Conservation (phyloP, 2,113 vertebrate genomes). For the Apaloderma vittatum region DNA sequence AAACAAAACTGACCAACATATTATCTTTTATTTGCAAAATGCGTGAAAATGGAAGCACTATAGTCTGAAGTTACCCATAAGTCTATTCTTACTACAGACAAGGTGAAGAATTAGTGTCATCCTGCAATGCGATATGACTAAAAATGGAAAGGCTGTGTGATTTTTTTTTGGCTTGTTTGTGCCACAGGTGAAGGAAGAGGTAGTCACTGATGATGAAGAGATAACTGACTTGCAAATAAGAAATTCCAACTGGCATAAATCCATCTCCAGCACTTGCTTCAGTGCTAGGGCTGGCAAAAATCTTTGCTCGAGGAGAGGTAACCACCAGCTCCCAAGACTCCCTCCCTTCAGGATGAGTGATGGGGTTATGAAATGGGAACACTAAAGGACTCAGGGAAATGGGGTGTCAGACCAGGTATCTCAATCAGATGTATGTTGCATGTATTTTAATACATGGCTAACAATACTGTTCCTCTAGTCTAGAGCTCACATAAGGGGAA, state of each 20-base stretch:
- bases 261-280: not conserved
- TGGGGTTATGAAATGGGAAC: not conserved
- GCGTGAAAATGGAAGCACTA: not conserved
- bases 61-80: not conserved
- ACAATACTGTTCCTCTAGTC: not conserved
- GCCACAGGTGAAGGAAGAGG: not conserved
- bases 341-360: not conserved
- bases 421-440: not conserved
- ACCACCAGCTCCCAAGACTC: not conserved
- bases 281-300: not conserved
- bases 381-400: not conserved
- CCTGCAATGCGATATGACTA: not conserved
- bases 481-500: not conserved
- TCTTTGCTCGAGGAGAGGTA: not conserved
- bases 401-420: not conserved
- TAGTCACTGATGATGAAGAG: not conserved
- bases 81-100: not conserved
- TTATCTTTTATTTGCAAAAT: not conserved
- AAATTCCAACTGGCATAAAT: not conserved
- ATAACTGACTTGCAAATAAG: not conserved
- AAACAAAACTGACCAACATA: not conserved
- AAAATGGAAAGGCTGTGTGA: not conserved
- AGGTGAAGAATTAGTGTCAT: not conserved
- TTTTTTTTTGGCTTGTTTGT: not conserved
- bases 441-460: not conserved